phyloP scores from a whole-genome alignment of 2,888 invertebrate genomes.

The Teleiodes luculella region DNA sequence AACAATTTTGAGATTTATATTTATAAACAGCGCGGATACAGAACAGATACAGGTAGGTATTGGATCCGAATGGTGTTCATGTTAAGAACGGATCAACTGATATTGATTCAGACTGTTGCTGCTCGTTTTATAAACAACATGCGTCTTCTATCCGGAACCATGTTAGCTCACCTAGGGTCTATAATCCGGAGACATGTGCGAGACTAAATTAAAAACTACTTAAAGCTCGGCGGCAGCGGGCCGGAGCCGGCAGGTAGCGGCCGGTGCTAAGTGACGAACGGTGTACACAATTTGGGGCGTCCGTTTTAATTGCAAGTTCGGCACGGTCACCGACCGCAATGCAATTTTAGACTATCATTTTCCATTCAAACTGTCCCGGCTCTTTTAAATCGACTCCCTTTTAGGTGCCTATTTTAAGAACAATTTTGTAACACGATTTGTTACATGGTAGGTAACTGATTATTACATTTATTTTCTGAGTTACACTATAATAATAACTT shows the following conservation, averaged over 20 bases:
- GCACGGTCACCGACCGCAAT: constrained; percentile 49
- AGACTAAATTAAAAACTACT: constrained; percentile 27
- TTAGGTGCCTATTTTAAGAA: constrained; percentile 11
- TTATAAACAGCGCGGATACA: too few relatives aligned
- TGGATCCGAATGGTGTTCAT: too few relatives aligned
- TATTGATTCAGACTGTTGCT: too few relatives aligned
- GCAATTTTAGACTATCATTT: constrained; percentile 63
- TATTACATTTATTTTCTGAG: not conserved
- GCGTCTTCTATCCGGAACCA: too few relatives aligned
- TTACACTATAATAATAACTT: too few relatives aligned
- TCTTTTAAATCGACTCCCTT: constrained; percentile 19
- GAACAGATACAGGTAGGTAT: too few relatives aligned
- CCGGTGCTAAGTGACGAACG: constrained; percentile 72
- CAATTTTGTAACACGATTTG: not conserved
- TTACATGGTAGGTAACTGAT: too few relatives aligned
- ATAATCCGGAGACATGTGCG: not conserved
- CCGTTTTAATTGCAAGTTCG: constrained; percentile 78
- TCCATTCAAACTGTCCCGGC: constrained; percentile 33
- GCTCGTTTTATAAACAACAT: too few relatives aligned
- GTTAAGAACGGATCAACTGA: too few relatives aligned
- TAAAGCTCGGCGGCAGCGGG: constrained; percentile 20
- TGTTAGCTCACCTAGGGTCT: not conserved
- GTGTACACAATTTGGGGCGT: constrained; percentile 75
- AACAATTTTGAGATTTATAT: too few relatives aligned
- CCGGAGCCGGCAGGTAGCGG: constrained; percentile 4